Evolutionary conservation across 2,888 invertebrate genomes (phyloP), one percentile per base, ranked within the genome.

Genomic region (Oeneis ivallda): DNA sequence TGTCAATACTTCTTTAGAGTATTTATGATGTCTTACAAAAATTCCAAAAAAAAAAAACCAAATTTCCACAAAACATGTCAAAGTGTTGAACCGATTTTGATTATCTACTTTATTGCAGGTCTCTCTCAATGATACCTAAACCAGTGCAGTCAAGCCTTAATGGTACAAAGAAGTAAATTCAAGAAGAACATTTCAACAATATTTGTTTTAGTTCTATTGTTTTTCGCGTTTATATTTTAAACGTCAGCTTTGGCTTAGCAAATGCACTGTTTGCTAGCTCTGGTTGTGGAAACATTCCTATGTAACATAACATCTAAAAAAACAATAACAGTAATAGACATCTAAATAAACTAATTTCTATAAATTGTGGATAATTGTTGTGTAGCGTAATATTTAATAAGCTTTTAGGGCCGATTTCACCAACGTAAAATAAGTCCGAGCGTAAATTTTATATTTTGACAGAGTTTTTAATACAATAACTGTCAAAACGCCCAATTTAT

Each of bases 91-190:
- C 37, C 50, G 26, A 19, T 15, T 59, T 56, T 60, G 1, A 65
- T 34, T 13, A 32, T 50, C 19, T 58, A 63, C 69, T 69, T 78
- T 50, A 77, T 89, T 87, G 62, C 89, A 92, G 91, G 81, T 92
- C 92, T 37, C 81, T 92, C 37, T 85, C 89, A 45, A 88, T 86
- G 86, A 79, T 91, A 56, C 83, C 89, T 2, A 91, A 87, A 76
- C 88, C 91, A 61, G 86, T 89, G 67, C 84, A 84, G 66, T 83
- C 87, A 67, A 88, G 88, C 71, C 73, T 88, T 67, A 89, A 89
- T 64, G 88, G 85, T 59, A 65, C 76, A 62, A 89, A 86, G 77
- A 88, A 91, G 75, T 89, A 84, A 81, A 73, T 45, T 58, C 34
- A 45, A 54, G 50, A 41, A 37, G 15, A 26, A 26, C 26, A 10